A percentile compares a stretch with the other conserved stretches of the same genome.
These are phyloP conservation scores for Drosophila diplacantha DNA, from an alignment of 2,888 invertebrate genomes.

Conservation along the genomic window DNA sequence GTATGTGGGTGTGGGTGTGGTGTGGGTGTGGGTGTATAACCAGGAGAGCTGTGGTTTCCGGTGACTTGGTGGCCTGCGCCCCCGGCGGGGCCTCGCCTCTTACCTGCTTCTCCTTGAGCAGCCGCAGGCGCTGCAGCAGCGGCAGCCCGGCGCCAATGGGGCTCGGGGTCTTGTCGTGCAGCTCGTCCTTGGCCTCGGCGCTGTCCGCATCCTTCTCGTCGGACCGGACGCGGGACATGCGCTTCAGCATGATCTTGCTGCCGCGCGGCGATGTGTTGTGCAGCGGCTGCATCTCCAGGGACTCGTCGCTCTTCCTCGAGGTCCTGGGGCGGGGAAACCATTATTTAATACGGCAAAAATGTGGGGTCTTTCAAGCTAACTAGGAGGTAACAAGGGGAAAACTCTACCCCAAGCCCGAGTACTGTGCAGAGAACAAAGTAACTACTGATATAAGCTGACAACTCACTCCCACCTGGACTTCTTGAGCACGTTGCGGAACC, in stretches of 20 bases:
- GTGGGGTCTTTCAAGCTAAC: no score
- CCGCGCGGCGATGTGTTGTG: conserved; percentile 76
- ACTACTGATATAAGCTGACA: conserved; percentile 45
- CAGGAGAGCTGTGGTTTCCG: conserved; percentile 22
- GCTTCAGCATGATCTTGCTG: conserved; percentile 82
- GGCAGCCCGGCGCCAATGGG: conserved; percentile 92
- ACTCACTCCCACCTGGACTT: conserved; percentile 78
- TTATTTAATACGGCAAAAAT: neutral
- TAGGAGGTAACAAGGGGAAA: no score
- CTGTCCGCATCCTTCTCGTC: conserved; percentile 82
- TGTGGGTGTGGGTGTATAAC: conserved; percentile 9
- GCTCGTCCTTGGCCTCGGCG: conserved; percentile 78
- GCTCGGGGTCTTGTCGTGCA: conserved; percentile 81
- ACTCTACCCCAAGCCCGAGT: neutral
- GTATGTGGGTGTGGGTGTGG: neutral
- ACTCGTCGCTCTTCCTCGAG: conserved; percentile 79
- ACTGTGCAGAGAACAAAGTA: no score
- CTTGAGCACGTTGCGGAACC: conserved; percentile 81
- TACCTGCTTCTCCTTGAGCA: conserved; percentile 91
- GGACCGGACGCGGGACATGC: conserved; percentile 87
- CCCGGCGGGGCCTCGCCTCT: conserved; percentile 58
- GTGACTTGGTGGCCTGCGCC: conserved; percentile 23
- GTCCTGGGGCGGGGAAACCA: conserved; percentile 39
- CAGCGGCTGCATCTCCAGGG: conserved; percentile 84
- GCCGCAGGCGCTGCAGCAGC: conserved; percentile 85